Evolutionary conservation across 2,797 vertebrate genomes (phyloP).

Genomic region (Diplodus sargus): DNA sequence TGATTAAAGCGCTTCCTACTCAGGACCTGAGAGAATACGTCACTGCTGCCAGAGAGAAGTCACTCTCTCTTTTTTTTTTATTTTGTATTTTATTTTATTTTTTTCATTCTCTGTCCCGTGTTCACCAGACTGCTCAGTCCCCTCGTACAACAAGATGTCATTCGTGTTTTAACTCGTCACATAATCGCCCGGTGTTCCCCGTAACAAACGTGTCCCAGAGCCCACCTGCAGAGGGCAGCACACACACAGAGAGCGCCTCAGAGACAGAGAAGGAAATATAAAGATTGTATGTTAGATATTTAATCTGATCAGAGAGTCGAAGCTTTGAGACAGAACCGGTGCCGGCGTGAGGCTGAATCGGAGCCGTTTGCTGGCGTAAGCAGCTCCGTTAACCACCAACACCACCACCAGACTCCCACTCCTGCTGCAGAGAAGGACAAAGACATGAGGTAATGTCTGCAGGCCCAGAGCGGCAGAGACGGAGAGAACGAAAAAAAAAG

Average conservation of each 20-base stretch:
- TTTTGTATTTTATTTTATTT: neutral
- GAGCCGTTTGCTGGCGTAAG: constrained; percentile 36
- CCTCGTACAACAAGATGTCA: constrained; percentile 43
- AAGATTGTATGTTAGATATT: constrained; percentile 75
- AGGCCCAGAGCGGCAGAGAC: constrained; percentile 60
- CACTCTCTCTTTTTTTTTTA: constrained; percentile 45
- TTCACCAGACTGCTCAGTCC: constrained; percentile 54
- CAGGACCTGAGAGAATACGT: constrained; percentile 80
- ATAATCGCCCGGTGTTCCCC: constrained; percentile 43
- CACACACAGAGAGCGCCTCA: constrained; percentile 35
- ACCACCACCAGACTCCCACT: constrained; percentile 45
- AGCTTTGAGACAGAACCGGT: constrained; percentile 47
- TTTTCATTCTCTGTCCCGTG: constrained; percentile 57
- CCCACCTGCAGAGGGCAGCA: constrained; percentile 70
- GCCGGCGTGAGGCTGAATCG: constrained; percentile 43
- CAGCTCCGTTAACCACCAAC: constrained; percentile 29
- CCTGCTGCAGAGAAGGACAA: constrained; percentile 78
- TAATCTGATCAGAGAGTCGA: constrained; percentile 67
- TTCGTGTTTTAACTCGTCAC: constrained; percentile 61
- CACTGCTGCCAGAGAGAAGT: constrained; percentile 82
- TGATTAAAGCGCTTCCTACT: constrained; percentile 80
- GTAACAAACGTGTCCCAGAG: constrained; percentile 51
- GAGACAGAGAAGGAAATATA: constrained; percentile 51
- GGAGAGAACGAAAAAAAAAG: constrained; percentile 47
- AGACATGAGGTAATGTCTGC: constrained; percentile 84